Percentiles rank a stretch among this genome's conserved stretches.
Conservation (phyloP, 2,888 invertebrate species). For the Brenthis hecate region DNA sequence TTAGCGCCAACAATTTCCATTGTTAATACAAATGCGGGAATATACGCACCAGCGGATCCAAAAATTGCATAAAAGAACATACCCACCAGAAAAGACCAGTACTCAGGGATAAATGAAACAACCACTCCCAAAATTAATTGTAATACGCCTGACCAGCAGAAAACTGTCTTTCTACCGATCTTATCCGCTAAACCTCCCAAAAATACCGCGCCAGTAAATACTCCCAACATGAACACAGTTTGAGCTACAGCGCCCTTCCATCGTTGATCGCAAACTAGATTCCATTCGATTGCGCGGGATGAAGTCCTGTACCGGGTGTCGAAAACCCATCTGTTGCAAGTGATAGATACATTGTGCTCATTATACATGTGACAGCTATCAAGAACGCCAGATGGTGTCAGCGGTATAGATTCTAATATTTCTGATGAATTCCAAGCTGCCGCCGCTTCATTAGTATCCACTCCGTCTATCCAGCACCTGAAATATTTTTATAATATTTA, state of each 20-base stretch:
- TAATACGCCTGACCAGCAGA: conserved; percentile 89
- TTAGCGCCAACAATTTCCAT: conserved; percentile 93
- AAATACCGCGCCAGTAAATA: conserved; percentile 91
- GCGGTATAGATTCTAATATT: conserved; percentile 82
- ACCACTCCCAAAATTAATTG: conserved; percentile 87
- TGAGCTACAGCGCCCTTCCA: conserved; percentile 93
- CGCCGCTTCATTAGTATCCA: conserved; percentile 80
- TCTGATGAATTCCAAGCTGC: conserved; percentile 82
- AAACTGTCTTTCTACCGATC: conserved; percentile 90
- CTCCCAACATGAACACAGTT: conserved; percentile 91
- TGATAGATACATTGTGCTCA: conserved; percentile 57
- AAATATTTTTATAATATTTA: conserved; percentile 40
- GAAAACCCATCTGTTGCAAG: conserved; percentile 84
- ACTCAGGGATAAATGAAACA: conserved; percentile 90
- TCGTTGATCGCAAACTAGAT: conserved; percentile 88
- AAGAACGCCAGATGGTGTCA: conserved; percentile 73
- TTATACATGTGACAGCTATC: conserved; percentile 84
- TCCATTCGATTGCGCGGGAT: conserved; percentile 91
- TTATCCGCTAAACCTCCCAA: conserved; percentile 92
- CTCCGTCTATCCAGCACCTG: conserved; percentile 84
- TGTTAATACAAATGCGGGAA: conserved; percentile 85
- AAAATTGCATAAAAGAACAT: conserved; percentile 90
- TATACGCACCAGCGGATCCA: conserved; percentile 91
- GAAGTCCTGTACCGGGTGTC: conserved; percentile 88
- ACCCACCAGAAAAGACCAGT: conserved; percentile 86